Evolutionary conservation across 2,113 vertebrate genomes (phyloP), one percentile per base, ranked within the genome.

Genomic region (Cochlearius cochlearius): DNA sequence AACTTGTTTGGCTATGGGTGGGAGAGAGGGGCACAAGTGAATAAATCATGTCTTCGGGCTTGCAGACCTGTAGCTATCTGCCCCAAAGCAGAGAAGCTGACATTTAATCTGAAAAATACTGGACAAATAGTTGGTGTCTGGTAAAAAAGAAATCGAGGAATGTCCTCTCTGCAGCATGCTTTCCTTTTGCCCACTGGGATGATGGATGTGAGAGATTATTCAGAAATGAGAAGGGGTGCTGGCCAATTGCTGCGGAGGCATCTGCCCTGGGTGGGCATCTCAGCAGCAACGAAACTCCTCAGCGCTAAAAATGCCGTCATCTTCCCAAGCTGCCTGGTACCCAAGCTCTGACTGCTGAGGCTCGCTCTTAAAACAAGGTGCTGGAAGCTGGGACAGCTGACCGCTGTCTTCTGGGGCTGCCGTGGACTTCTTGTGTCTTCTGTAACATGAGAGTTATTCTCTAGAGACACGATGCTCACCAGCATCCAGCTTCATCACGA

Each of bases 221-320:
- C 67, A 90, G 90, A 92, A 95, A 83, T 60, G 63, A 96, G 93
- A 96, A 92, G 55, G 60, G n/a, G 1, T 47, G 73, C 81, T 86
- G 78, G 13, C 53, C 18, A 11, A 53, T 39, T 95, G 77, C 88
- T 88, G 66, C 77, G 67, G 36, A 81, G 67, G 38, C 68, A 75
- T 30, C 62, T 50, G 11, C 32, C 39, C 27, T 45, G 47, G 60
- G 32, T 68, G 15, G 25, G 12, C 26, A 67, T 47, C 2, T 6
- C 53, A 19, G 45, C 11, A 69, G 75, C 69, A 90, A 58, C 75
- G 92, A 75, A 92, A n/a, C 62, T 87, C n/a, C 26, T 52, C 43
- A 80, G 20, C 74, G 66, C 58, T 88, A 85, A 89, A 86, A 88
- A 62, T 25, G 1, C 6, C 20, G 2, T 56, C 13, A 21, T 45